Evolutionary conservation across 2,888 invertebrate species (phyloP).

Genomic region (Cheilosia grossa): DNA sequence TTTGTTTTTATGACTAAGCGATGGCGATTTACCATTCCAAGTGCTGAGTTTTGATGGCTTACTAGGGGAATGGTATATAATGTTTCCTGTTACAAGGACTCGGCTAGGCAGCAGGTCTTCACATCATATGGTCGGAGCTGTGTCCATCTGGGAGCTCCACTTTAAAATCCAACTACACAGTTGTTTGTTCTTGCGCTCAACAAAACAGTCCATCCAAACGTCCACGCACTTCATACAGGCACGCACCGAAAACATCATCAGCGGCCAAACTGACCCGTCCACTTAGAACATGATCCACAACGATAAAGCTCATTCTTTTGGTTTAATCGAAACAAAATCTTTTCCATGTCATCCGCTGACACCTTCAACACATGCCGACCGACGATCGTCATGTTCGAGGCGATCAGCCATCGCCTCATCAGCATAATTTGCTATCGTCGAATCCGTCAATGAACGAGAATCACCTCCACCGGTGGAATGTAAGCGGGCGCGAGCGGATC

Average conservation of each 20-base stretch:
- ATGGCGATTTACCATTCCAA: slow-evolving; percentile 19
- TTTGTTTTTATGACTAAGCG: slow-evolving; percentile 50
- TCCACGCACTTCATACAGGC: neutral
- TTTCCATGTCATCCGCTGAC: slow-evolving; percentile 57
- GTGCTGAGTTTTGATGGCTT: neutral
- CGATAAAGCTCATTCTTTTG: slow-evolving; percentile 61
- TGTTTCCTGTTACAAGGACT: slow-evolving; percentile 5
- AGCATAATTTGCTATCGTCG: slow-evolving; percentile 60
- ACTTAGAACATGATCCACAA: slow-evolving; percentile 51
- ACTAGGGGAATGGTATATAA: neutral
- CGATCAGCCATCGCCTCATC: slow-evolving; percentile 35
- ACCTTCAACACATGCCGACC: slow-evolving; percentile 8
- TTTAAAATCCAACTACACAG: too few relatives aligned
- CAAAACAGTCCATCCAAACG: slow-evolving; percentile 34
- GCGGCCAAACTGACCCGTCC: neutral
- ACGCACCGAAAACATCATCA: neutral
- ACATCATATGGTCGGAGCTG: too few relatives aligned
- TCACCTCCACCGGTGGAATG: slow-evolving; percentile 18
- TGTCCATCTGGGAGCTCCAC: too few relatives aligned
- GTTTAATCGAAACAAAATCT: slow-evolving; percentile 69
- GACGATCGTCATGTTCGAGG: slow-evolving; percentile 27
- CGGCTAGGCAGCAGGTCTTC: too few relatives aligned
- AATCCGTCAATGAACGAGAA: slow-evolving; percentile 53
- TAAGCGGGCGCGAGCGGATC: slow-evolving; percentile 28
- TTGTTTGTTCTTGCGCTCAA: neutral